Percentiles rank a stretch among this genome's conserved stretches.
Conservation (phyloP, 2,888 invertebrate species). For the Sinhomidia bicolor region DNA sequence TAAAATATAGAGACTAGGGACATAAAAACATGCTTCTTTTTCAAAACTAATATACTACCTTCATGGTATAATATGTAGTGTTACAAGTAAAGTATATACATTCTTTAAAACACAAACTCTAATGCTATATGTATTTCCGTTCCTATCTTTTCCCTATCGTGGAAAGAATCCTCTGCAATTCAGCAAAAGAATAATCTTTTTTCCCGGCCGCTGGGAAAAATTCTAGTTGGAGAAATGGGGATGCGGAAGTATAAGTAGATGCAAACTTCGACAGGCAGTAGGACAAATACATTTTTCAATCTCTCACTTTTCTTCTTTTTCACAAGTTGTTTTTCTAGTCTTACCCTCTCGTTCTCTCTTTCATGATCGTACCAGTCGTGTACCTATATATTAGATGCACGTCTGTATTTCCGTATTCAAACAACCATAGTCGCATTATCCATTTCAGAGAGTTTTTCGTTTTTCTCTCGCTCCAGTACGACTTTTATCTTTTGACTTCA, state of each 20-base stretch:
- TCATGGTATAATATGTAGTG: no score
- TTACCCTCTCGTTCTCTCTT: neutral
- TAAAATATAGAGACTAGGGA: no score
- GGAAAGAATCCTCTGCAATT: neutral
- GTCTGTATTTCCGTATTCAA: neutral
- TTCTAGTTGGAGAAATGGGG: constrained; percentile 28
- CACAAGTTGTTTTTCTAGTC: neutral
- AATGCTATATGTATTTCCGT: no score
- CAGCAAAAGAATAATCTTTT: constrained; percentile 39
- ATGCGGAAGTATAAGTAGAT: constrained; percentile 53
- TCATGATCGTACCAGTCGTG: neutral
- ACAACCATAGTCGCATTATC: constrained; percentile 41
- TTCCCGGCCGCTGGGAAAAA: constrained; percentile 28
- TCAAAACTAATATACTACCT: no score
- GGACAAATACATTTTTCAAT: constrained; percentile 69
- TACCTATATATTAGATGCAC: neutral
- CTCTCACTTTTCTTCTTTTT: constrained; percentile 40
- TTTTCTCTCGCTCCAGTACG: neutral
- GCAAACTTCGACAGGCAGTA: constrained; percentile 56
- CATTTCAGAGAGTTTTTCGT: constrained; percentile 5
- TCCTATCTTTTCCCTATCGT: neutral
- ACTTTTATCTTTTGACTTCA: constrained; percentile 46
- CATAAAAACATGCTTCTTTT: no score
- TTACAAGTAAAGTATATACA: no score
- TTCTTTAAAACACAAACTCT: no score